These are phyloP conservation scores for Biston betularia DNA, from an alignment of 2,888 invertebrate species.

Conservation along the genomic window DNA sequence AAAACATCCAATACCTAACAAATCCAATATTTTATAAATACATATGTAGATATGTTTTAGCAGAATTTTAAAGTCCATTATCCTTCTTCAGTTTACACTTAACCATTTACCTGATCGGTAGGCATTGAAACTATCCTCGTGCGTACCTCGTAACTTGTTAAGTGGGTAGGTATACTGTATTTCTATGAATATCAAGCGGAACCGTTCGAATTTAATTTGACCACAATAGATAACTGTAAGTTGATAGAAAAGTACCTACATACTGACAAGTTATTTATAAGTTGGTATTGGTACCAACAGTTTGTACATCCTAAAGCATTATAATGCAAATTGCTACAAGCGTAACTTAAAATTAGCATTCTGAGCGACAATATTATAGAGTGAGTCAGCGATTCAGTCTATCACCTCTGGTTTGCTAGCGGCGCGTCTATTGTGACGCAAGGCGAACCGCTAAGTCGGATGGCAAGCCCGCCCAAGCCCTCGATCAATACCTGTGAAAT, in stretches of 20 bases:
- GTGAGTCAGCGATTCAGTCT: conserved; percentile 80
- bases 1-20: too few relatives aligned
- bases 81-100: background rate
- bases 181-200: conserved; percentile 41
- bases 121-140: background rate
- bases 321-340: conserved; percentile 83
- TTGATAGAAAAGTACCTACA: conserved; percentile 25
- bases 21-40: too few relatives aligned
- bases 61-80: background rate
- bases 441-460: conserved; percentile 71
- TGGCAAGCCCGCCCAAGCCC: conserved; percentile 77
- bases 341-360: conserved; percentile 82
- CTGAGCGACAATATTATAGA: conserved; percentile 79
- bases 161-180: conserved; percentile 4
- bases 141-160: background rate
- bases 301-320: conserved; percentile 72
- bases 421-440: conserved; percentile 64
- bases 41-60: background rate
- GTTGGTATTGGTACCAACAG: conserved; percentile 19
- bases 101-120: too few relatives aligned
- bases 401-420: conserved; percentile 68
- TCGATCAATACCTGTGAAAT: conserved; percentile 80
- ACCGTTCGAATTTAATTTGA: conserved; percentile 26
- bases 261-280: conserved; percentile 24
- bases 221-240: conserved; percentile 33